These are phyloP conservation scores for Myiopsitta monachus DNA, from an alignment of 2,113 vertebrate species.

Conservation along the genomic window DNA sequence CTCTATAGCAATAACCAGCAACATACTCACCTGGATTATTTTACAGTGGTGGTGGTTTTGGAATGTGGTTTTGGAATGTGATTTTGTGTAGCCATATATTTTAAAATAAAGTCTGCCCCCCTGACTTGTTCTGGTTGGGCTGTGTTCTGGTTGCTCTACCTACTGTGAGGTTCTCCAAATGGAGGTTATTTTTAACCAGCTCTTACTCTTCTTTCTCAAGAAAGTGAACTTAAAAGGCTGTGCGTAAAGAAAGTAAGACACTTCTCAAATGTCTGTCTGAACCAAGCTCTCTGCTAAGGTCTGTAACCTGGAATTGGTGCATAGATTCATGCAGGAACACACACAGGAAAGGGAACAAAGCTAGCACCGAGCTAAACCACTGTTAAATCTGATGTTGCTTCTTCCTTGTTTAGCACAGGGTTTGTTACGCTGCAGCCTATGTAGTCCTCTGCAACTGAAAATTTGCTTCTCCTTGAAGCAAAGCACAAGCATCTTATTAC, in stretches of 20 bases:
- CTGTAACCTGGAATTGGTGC: not conserved
- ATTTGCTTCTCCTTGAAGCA: not conserved
- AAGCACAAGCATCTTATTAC: slow-evolving; percentile 5
- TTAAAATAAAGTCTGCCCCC: slow-evolving; percentile 62
- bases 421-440: not conserved
- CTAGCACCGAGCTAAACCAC: not conserved
- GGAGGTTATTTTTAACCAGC: not conserved
- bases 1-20: not conserved
- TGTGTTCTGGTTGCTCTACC: not conserved
- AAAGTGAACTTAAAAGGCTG: not conserved
- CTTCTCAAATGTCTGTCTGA: not conserved
- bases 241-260: not conserved
- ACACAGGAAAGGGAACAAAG: not conserved
- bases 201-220: not conserved
- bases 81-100: slow-evolving; percentile 25
- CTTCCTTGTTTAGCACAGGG: not conserved
- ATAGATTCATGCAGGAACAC: not conserved
- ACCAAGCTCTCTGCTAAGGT: not conserved
- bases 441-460: not conserved
- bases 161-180: not conserved
- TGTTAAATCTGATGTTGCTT: not conserved
- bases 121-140: not conserved
- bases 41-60: not conserved
- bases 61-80: not conserved
- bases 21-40: not conserved